Percentiles rank a stretch among this genome's conserved stretches.
Evolutionary conservation across 2,888 invertebrate species (phyloP).

Genomic region (Harmothoe impar): DNA sequence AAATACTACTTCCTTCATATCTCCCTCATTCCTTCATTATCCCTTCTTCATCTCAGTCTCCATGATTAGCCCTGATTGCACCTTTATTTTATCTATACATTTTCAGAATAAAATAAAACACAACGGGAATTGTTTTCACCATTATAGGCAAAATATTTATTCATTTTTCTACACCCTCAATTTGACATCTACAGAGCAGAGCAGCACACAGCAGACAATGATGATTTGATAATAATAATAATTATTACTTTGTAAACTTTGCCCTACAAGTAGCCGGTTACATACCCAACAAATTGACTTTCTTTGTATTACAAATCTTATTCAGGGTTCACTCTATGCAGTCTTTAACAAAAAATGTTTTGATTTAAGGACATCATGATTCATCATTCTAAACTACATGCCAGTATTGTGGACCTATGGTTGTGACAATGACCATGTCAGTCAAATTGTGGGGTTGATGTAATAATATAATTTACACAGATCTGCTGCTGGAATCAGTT

Average conservation of each 20-base stretch:
- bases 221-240: background rate
- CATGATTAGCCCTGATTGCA: too few relatives aligned
- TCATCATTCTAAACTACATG: too few relatives aligned
- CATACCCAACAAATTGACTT: background rate
- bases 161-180: slow-evolving; percentile 55
- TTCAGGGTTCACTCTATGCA: background rate
- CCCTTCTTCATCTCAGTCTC: too few relatives aligned
- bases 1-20: too few relatives aligned
- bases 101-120: too few relatives aligned
- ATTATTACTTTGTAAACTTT: background rate
- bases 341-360: background rate
- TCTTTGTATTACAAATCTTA: background rate
- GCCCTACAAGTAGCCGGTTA: background rate
- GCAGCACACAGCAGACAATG: slow-evolving; percentile 57
- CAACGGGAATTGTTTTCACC: slow-evolving; percentile 46
- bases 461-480: background rate
- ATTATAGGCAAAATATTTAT: slow-evolving; percentile 64
- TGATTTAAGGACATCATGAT: too few relatives aligned
- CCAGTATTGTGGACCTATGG: too few relatives aligned
- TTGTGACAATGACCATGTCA: too few relatives aligned
- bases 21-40: too few relatives aligned
- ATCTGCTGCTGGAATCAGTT: background rate
- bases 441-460: too few relatives aligned
- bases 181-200: slow-evolving; percentile 59
- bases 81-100: too few relatives aligned